Evolutionary conservation across 2,113 vertebrate species (phyloP).

Genomic region (Zosterops borbonicus): DNA sequence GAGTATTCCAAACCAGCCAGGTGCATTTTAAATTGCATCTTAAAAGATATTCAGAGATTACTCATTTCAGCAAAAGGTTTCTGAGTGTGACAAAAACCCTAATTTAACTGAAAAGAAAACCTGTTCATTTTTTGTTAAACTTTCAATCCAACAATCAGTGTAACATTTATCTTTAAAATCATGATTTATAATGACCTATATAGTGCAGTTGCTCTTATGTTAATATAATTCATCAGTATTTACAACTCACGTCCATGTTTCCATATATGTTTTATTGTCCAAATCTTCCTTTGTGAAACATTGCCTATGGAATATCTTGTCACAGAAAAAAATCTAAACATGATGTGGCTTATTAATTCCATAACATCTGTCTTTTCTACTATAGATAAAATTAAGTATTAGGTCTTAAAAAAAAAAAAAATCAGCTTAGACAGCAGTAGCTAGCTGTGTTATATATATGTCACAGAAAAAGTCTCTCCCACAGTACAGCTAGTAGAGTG

Average conservation of each 20-base stretch:
- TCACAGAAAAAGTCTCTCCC: conserved; percentile 46
- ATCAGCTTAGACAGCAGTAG: neutral
- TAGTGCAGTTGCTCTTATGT: neutral
- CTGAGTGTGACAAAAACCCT: neutral
- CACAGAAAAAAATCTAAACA: conserved; percentile 51
- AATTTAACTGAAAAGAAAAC: neutral
- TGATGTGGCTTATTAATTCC: conserved; percentile 69
- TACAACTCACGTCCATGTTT: conserved; percentile 63
- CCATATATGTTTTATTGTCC: conserved; percentile 66
- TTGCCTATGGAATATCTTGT: conserved; percentile 58
- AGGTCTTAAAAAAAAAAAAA: conserved; percentile 5
- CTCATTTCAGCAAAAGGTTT: neutral
- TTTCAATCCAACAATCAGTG: conserved; percentile 56
- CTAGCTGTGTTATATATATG: conserved; percentile 5
- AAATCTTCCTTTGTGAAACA: conserved; percentile 62
- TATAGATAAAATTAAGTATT: conserved; percentile 73
- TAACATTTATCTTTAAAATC: conserved; percentile 8
- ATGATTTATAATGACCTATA: conserved; percentile 37
- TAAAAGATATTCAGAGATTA: neutral
- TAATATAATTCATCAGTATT: conserved; percentile 43
- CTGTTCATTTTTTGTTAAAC: neutral
- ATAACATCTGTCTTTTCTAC: conserved; percentile 79
- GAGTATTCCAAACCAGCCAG: neutral
- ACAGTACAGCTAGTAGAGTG: conserved; percentile 42
- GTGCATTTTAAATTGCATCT: neutral